Evolutionary conservation across 92 coral and sea anemone genomes (phyloP), one percentile per base, ranked within the genome.

Genomic region (Porites rus): DNA sequence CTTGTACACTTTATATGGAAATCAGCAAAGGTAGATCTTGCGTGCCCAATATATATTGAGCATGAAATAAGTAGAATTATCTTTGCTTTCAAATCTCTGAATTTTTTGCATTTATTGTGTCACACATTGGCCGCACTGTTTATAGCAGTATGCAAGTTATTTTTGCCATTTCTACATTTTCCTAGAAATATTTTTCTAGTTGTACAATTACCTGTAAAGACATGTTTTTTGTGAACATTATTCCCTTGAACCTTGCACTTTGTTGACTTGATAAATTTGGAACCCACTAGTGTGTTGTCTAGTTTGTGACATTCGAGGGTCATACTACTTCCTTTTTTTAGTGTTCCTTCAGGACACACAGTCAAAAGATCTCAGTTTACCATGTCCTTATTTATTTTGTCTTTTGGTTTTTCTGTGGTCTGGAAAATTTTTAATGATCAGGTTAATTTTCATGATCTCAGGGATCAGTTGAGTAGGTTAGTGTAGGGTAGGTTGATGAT

Each of bases 21-120:
- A 78, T 43, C n/a, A 62, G 60, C 31, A 18, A 25, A 31, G 20
- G 43, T 12, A 5, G 11, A 52, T 21, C 4, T 80, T 69, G 65
- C 51, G 25, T 67, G 14, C 2, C 21, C 21, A 67, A 38, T 4
- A 38, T 0, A 38, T 38, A 5, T 38, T 79, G 67, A 67, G 66
- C 85, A 69, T 80, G 56, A 78, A 76, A 17, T 65, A 56, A 75
- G 56, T 80, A 69, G 65, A 76, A 17, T 65, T 19, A 16, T 61
- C 12, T 52, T 74, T 8, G 1, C 28, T 76, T 76, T 52, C 68
- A 16, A 10, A n/a, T 18, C 52, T n/a, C 51, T 78, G 72, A 64
- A 59, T 63, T 4, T 38, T 50, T 78, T 21, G 71, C 21, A 38
- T 51, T 56, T 12, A 63, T n/a, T 78, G 83, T 61, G 83, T 78